Conservation (phyloP, 2,888 invertebrate genomes). For the Pterostichus niger region DNA sequence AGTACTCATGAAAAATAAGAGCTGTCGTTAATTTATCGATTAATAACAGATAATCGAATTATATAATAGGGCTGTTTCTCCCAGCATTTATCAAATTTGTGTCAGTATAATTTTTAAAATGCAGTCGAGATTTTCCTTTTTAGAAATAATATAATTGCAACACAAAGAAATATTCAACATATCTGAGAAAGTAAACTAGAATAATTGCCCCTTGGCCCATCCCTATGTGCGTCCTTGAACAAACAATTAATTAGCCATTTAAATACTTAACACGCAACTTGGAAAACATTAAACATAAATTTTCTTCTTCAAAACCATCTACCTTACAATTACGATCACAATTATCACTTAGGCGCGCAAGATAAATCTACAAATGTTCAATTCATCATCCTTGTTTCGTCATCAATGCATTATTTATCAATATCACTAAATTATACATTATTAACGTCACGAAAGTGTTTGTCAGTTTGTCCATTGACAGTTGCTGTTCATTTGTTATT, state of each 20-base stretch:
- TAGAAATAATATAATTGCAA: too few species aligned
- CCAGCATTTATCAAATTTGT: too few species aligned
- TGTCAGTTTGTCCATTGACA: not conserved
- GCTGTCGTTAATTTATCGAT: too few species aligned
- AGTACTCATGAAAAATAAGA: too few species aligned
- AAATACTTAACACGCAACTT: conserved; percentile 13
- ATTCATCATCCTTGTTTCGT: conserved; percentile 20
- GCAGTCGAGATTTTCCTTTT: too few species aligned
- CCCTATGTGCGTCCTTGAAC: conserved; percentile 33
- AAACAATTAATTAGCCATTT: conserved; percentile 24
- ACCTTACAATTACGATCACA: not conserved
- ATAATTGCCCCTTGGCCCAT: conserved; percentile 30
- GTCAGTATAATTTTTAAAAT: too few species aligned
- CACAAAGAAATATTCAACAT: not conserved
- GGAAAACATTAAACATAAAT: conserved; percentile 14
- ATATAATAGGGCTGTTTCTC: too few species aligned
- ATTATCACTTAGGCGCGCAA: conserved; percentile 17
- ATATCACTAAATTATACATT: conserved; percentile 37
- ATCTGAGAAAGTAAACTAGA: conserved; percentile 20
- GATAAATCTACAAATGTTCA: not conserved
- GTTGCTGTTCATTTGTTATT: conserved; percentile 6
- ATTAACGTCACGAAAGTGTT: conserved; percentile 29
- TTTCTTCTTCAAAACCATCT: conserved; percentile 5
- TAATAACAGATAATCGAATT: too few species aligned
- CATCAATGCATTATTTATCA: conserved; percentile 38